These are phyloP conservation scores for Blastomussa wellsi DNA, from an alignment of 92 coral and sea anemone species.

Conservation along the genomic window DNA sequence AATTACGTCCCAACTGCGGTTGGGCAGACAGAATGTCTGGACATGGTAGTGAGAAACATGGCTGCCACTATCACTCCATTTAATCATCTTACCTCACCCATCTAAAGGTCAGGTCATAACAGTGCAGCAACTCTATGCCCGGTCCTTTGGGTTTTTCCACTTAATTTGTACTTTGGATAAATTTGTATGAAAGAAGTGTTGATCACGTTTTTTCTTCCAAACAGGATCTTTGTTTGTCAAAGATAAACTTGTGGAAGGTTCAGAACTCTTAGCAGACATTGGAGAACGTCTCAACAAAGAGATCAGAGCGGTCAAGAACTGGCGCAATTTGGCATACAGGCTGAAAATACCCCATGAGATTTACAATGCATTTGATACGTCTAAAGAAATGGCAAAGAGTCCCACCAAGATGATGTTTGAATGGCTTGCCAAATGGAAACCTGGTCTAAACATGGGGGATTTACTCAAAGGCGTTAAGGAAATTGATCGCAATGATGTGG, in stretches of 20 bases:
- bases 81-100: too few species aligned
- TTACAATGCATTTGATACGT: conserved; percentile 38
- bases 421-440: conserved; percentile 46
- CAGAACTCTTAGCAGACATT: conserved; percentile 50
- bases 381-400: conserved; percentile 34
- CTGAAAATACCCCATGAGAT: conserved; percentile 41
- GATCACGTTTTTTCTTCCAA: background rate
- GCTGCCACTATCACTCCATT: too few species aligned
- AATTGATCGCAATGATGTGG: conserved; percentile 65
- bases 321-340: conserved; percentile 60
- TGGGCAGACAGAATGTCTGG: too few species aligned
- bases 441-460: conserved; percentile 20
- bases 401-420: conserved; percentile 59
- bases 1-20: too few species aligned
- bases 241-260: conserved; percentile 22
- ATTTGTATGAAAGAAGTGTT: background rate
- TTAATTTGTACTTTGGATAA: background rate
- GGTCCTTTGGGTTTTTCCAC: too few species aligned
- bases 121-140: too few species aligned
- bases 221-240: conserved; percentile 23
- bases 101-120: too few species aligned
- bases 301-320: conserved; percentile 55
- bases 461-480: conserved; percentile 29
- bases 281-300: conserved; percentile 60
- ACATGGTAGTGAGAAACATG: too few species aligned